Evolutionary conservation across 2,888 invertebrate genomes (phyloP).

Genomic region (Eudasyphora cyanicolor): DNA sequence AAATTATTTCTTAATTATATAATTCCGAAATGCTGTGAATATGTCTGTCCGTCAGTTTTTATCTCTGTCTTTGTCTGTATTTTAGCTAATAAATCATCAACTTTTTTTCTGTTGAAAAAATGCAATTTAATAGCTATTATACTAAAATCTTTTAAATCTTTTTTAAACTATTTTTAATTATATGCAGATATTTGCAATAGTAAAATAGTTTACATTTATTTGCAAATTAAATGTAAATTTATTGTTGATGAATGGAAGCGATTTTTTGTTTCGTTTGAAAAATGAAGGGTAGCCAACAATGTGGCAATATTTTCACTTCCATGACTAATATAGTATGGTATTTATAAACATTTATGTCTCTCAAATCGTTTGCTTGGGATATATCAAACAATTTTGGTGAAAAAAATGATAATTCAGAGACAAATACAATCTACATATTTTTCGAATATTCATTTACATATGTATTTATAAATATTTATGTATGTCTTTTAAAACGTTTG

Average conservation of each 20-base stretch:
- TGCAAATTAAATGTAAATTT: neutral
- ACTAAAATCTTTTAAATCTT: neutral
- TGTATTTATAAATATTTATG: no score
- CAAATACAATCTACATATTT: no score
- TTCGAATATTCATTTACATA: no score
- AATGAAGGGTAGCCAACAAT: neutral
- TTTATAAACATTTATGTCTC: no score
- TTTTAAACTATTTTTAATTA: neutral
- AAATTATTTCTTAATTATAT: neutral
- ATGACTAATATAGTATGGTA: no score
- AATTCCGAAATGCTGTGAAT: neutral
- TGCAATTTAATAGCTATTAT: neutral
- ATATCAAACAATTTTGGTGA: no score
- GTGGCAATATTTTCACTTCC: neutral
- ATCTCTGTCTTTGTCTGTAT: neutral
- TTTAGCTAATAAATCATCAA: conserved; percentile 14
- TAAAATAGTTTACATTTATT: neutral
- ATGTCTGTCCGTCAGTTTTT: neutral
- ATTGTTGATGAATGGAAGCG: no score
- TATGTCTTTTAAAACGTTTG: no score
- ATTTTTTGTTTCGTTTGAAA: no score
- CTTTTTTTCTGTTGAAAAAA: neutral
- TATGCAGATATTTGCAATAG: neutral
- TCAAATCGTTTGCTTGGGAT: no score
- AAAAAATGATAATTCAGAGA: no score